A percentile compares a stretch with the other conserved stretches of the same genome.
Conservation (phyloP, 2,797 vertebrate genomes). For the Steatocranus sp. region DNA sequence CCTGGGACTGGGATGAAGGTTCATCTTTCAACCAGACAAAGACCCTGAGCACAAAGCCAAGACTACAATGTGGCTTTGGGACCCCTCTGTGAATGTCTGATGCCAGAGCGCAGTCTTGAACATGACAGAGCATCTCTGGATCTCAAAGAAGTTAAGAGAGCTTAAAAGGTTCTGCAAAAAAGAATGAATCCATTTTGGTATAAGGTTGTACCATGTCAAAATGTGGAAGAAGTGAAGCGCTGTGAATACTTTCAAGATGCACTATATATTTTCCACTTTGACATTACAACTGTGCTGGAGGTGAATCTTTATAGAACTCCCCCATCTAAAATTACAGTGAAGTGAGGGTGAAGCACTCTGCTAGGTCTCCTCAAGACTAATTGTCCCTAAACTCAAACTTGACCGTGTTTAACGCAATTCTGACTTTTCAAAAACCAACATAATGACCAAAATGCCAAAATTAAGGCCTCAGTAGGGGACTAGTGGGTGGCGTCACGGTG, state of each 20-base stretch:
- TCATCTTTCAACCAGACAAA: background rate
- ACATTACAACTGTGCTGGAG: background rate
- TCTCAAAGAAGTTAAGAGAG: background rate
- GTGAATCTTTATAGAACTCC: background rate
- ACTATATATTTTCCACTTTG: background rate
- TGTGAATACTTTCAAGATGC: background rate
- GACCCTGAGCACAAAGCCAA: background rate
- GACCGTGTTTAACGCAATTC: background rate
- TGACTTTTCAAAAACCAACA: background rate
- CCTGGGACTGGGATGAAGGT: background rate
- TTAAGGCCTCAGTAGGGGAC: background rate
- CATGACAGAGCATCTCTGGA: background rate
- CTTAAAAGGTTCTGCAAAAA: background rate
- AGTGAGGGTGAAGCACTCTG: background rate
- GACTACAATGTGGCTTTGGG: background rate
- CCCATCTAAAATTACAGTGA: background rate
- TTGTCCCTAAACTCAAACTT: background rate
- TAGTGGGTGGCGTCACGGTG: background rate
- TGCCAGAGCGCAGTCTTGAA: background rate
- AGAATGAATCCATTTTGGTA: fast-evolving
- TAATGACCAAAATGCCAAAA: background rate
- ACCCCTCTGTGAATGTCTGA: background rate
- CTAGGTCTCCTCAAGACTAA: background rate
- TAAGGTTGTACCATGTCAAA: background rate
- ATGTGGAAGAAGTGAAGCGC: background rate